Percentiles rank a stretch among this genome's conserved stretches.
phyloP scores from a whole-genome alignment of 2,797 vertebrate genomes.

The Crossoptilon crossoptilon region DNA sequence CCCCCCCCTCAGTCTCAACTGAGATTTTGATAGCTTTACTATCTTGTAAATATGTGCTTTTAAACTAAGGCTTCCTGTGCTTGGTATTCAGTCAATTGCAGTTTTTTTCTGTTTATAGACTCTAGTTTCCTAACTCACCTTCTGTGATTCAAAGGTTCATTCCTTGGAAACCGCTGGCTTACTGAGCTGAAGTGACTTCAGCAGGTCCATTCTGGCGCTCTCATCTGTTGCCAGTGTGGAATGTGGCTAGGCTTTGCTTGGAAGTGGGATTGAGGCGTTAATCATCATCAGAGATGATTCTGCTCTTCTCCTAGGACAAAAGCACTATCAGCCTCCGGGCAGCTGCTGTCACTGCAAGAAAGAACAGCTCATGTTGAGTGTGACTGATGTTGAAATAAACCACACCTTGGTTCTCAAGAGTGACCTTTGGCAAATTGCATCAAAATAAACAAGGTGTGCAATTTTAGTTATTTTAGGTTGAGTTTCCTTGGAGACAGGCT shows the following conservation, averaged over 20 bases:
- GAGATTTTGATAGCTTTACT: neutral
- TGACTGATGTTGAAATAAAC: constrained; percentile 47
- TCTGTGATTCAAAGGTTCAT: neutral
- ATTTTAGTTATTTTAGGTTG: constrained; percentile 48
- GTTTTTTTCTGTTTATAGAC: neutral
- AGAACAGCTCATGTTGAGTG: constrained; percentile 21
- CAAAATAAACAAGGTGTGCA: constrained; percentile 49
- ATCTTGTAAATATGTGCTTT: neutral
- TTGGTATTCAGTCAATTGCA: neutral
- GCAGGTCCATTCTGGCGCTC: neutral
- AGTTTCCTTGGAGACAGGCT: constrained; percentile 56
- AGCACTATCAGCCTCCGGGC: fast-evolving
- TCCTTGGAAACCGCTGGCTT: neutral
- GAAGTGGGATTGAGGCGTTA: neutral
- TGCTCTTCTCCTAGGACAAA: neutral
- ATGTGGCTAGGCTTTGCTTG: neutral
- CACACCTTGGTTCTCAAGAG: neutral
- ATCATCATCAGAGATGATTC: neutral
- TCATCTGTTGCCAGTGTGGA: neutral
- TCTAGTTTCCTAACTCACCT: neutral
- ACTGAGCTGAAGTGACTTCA: neutral
- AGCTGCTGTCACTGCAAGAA: neutral
- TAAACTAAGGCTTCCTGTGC: neutral
- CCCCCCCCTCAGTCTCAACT: neutral
- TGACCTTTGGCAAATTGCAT: constrained; percentile 53